A percentile compares a stretch with the other conserved stretches of the same genome.
Evolutionary conservation across 2,888 invertebrate species (phyloP).

Genomic region (Tillus elongatus): DNA sequence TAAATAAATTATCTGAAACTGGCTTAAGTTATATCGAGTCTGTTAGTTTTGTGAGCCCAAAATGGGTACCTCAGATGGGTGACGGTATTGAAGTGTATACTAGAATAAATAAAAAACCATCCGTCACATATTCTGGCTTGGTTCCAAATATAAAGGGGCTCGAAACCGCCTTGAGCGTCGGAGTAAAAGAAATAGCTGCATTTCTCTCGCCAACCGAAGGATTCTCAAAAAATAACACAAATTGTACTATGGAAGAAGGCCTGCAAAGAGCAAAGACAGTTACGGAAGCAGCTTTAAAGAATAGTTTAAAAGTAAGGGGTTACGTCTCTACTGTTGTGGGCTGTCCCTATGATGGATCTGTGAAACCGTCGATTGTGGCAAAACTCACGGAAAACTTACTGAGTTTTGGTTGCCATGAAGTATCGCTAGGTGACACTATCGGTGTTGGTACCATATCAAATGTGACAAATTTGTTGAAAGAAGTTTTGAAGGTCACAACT

Average conservation of each 20-base stretch:
- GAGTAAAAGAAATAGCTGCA: slow-evolving; percentile 84
- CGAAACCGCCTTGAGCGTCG: slow-evolving; percentile 69
- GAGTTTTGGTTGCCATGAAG: slow-evolving; percentile 87
- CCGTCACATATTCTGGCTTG: slow-evolving; percentile 80
- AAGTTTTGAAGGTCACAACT: slow-evolving; percentile 56
- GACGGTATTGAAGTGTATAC: slow-evolving; percentile 74
- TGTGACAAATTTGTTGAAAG: slow-evolving; percentile 65
- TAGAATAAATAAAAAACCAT: slow-evolving; percentile 55
- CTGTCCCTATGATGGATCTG: slow-evolving; percentile 91
- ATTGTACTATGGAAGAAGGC: slow-evolving; percentile 83
- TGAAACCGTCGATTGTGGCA: slow-evolving; percentile 69
- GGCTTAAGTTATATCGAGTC: slow-evolving; percentile 85
- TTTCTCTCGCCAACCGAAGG: slow-evolving; percentile 93
- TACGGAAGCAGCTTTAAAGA: slow-evolving; percentile 57
- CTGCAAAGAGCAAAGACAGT: slow-evolving; percentile 66
- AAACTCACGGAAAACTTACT: slow-evolving; percentile 65
- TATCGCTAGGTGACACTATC: slow-evolving; percentile 95
- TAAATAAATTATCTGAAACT: slow-evolving; percentile 73
- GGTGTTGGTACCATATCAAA: slow-evolving; percentile 86
- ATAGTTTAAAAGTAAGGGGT: slow-evolving; percentile 73
- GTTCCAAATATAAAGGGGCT: slow-evolving; percentile 92
- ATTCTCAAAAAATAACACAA: slow-evolving; percentile 86
- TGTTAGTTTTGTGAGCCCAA: slow-evolving; percentile 92
- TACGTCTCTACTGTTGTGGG: slow-evolving; percentile 94
- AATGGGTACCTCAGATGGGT: slow-evolving; percentile 99